phyloP scores from a whole-genome alignment of 1,140 invertebrate species.

The Onthophagus taurus region DNA sequence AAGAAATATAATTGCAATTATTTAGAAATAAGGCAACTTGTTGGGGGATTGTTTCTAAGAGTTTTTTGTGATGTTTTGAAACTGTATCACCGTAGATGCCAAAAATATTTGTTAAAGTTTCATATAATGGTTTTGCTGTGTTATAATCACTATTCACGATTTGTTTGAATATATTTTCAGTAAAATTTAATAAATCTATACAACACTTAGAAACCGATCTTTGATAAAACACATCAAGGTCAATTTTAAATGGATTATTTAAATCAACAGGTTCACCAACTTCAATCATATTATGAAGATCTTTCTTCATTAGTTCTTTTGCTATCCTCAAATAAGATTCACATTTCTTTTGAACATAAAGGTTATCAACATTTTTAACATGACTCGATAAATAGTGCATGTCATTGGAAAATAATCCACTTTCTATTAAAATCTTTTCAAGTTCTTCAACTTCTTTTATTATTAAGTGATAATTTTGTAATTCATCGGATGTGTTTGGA shows the following conservation, averaged over 20 bases:
- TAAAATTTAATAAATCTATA: conserved; percentile 56
- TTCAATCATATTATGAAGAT: conserved; percentile 66
- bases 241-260: conserved; percentile 16
- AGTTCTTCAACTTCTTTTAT: conserved; percentile 56
- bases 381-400: conserved; percentile 52
- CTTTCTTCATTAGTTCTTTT: conserved; percentile 65
- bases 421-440: conserved; percentile 50
- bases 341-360: conserved; percentile 72
- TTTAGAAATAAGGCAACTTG: conserved; percentile 86
- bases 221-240: conserved; percentile 25
- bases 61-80: conserved; percentile 67
- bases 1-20: conserved; percentile 81
- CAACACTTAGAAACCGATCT: conserved; percentile 53
- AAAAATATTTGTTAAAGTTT: conserved; percentile 62
- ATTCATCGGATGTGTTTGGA: conserved; percentile 59
- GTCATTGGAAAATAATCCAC: conserved; percentile 45
- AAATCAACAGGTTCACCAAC: conserved; percentile 38
- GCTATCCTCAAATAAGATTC: conserved; percentile 62
- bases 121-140: not conserved
- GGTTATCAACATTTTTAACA: conserved; percentile 62
- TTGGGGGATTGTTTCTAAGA: conserved; percentile 72
- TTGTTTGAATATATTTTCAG: conserved; percentile 63
- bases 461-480: conserved; percentile 55
- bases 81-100: conserved; percentile 69
- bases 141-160: conserved; percentile 43